A percentile compares a stretch with the other conserved stretches of the same genome.
Conservation (phyloP, 2,797 vertebrate species). For the Varecia variegata region DNA sequence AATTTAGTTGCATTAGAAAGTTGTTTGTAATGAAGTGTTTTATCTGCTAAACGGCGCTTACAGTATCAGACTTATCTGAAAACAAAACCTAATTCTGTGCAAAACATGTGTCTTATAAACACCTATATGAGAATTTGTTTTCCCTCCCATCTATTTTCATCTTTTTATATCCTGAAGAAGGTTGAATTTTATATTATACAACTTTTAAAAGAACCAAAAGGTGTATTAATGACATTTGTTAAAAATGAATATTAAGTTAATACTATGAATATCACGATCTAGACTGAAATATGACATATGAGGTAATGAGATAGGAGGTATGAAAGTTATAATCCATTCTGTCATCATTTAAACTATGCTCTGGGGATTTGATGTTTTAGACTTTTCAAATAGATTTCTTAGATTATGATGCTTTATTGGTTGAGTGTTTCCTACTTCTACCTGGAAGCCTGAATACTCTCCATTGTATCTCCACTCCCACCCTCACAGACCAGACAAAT, state of each 20-base stretch:
- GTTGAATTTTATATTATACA: neutral
- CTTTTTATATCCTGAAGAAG: neutral
- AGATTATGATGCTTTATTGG: neutral
- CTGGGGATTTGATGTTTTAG: neutral
- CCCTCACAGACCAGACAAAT: neutral
- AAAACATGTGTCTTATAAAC: constrained; percentile 42
- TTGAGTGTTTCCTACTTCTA: neutral
- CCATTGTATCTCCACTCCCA: neutral
- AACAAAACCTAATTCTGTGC: constrained; percentile 57
- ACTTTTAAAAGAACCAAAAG: neutral
- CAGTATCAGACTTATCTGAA: constrained; percentile 64
- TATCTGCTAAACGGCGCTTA: constrained; percentile 59
- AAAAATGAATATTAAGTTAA: constrained; percentile 3
- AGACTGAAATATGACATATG: neutral
- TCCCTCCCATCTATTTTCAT: neutral
- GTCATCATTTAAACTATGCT: neutral
- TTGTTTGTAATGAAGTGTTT: constrained; percentile 50
- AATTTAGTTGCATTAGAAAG: constrained; percentile 36
- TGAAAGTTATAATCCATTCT: neutral
- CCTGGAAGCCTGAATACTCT: neutral
- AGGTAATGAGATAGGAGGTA: neutral
- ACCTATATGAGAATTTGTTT: neutral
- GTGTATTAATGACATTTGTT: neutral
- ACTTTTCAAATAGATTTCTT: neutral
- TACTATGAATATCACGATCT: neutral